Base-by-base conservation (phyloP, 2,797 vertebrate species). In the Urocyon cinereoargenteus region DNA sequence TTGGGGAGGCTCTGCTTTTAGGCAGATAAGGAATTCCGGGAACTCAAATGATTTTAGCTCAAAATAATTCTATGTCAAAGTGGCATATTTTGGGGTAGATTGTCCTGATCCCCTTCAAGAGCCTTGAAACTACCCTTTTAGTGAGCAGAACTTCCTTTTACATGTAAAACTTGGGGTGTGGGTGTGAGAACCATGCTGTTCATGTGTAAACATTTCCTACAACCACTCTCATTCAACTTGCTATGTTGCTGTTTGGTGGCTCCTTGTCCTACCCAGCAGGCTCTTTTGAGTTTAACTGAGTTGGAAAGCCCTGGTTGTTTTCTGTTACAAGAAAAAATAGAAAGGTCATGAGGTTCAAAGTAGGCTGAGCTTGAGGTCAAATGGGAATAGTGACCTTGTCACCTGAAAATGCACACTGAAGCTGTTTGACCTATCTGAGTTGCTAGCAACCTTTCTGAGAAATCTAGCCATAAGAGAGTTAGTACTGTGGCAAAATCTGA, bases 1-100 rank as follows among this genome's bases (percentile, higher is more conserved):
- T 61, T 6, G 53, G 64, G 57, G 45, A 64, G n/a, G 26, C 16
- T 85, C n/a, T 55, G 24, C 16, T 31, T 85, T 64, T 62, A 85
- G 57, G 24, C 26, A 31, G 45, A 84, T 85, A 75, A 75, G 5
- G 45, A 72, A 85, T 85, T 85, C 59, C n/a, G 51, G 51, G 57
- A 92, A 64, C 68, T 92, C 90, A 64, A n/a, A 85, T 92, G 9
- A 59, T 11, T 92, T 85, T 36, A 64, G 45, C 34, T 92, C 82
- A 66, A 77, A 53, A 57, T 57, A 77, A 68, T 66, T 66, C 28
- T 78, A 18, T 53, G 68, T 28, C 40, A 86, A 64, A 86, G 53
- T 66, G 28, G 34, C 14, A 4, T 78, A 55, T 86, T 55, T 51
- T 55, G 4, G 45, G 68, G 51, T 40, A 14, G 14, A 5, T 31